These are phyloP conservation scores for Platycheirus rosarum DNA, from an alignment of 2,888 invertebrate species.

Conservation along the genomic window DNA sequence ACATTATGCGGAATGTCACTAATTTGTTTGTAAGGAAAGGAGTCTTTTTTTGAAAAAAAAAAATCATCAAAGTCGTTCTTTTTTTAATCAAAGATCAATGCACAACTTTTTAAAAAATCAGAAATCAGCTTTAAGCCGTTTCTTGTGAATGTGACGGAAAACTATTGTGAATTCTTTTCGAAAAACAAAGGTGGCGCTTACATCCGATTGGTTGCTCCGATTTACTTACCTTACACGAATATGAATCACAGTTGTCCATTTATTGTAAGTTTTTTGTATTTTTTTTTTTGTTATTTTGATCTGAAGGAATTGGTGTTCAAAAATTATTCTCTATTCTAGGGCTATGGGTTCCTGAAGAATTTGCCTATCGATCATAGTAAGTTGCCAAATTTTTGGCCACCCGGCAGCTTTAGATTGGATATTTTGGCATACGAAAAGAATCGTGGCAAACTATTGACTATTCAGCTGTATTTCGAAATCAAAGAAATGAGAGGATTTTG, in stretches of 20 bases:
- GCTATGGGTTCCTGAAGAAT: constrained; percentile 9
- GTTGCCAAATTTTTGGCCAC: constrained; percentile 6
- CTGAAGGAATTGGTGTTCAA: no score
- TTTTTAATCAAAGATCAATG: constrained; percentile 14
- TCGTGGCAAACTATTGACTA: background rate
- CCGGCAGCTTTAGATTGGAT: constrained; percentile 7
- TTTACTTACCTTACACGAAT: constrained; percentile 36
- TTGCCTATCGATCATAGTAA: background rate
- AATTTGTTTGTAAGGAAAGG: constrained; percentile 13
- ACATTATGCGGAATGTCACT: constrained; percentile 4
- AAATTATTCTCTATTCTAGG: constrained; percentile 6
- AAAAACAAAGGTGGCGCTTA: constrained; percentile 24
- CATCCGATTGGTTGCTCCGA: constrained; percentile 3
- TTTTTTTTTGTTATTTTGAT: background rate
- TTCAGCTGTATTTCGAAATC: background rate
- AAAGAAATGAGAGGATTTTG: background rate
- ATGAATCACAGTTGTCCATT: constrained; percentile 48
- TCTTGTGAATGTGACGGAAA: constrained; percentile 19
- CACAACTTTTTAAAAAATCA: constrained; percentile 20
- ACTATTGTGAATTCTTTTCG: constrained; percentile 36
- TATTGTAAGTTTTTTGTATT: constrained; percentile 23
- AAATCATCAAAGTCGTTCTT: background rate
- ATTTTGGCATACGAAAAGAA: background rate
- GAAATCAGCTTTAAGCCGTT: constrained; percentile 5
- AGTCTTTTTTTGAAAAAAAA: no score